phyloP scores from a whole-genome alignment of 2,888 invertebrate genomes.

The Carpatolechia fugitivella region DNA sequence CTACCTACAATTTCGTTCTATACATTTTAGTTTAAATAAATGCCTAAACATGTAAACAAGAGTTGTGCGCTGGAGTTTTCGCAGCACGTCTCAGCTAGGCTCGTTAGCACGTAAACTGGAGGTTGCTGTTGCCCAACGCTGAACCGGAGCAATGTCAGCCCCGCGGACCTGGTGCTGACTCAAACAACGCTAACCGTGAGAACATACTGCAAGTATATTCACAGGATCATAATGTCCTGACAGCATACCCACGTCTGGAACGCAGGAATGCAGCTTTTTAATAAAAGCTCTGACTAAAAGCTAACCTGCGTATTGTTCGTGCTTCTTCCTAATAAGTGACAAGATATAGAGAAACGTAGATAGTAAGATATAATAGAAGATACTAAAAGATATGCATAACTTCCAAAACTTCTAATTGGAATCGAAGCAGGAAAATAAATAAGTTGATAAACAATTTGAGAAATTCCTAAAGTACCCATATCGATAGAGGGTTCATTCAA shows the following conservation, averaged over 20 bases:
- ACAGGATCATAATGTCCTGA: background rate
- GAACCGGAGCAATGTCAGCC: slow-evolving; percentile 13
- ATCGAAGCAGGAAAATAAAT: too few species aligned
- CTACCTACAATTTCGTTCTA: too few species aligned
- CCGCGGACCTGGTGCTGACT: slow-evolving; percentile 6
- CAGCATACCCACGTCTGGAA: background rate
- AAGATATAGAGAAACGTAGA: too few species aligned
- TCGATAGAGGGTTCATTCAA: background rate
- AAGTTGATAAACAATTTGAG: background rate
- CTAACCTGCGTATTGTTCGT: too few species aligned
- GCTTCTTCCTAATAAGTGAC: too few species aligned
- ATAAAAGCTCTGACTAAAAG: too few species aligned
- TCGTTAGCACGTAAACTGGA: slow-evolving; percentile 62
- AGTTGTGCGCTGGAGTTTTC: slow-evolving; percentile 34
- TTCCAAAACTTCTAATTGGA: too few species aligned
- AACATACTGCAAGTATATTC: background rate
- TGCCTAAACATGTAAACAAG: background rate
- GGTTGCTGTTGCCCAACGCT: slow-evolving; percentile 22
- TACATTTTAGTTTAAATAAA: too few species aligned
- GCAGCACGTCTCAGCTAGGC: slow-evolving; percentile 33
- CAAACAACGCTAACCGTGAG: background rate
- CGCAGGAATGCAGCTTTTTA: background rate
- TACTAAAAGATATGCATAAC: too few species aligned
- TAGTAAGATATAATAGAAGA: too few species aligned
- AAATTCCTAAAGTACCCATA: background rate